These are phyloP conservation scores for Gallirallus australis DNA, from an alignment of 2,797 vertebrate genomes.

Conservation along the genomic window DNA sequence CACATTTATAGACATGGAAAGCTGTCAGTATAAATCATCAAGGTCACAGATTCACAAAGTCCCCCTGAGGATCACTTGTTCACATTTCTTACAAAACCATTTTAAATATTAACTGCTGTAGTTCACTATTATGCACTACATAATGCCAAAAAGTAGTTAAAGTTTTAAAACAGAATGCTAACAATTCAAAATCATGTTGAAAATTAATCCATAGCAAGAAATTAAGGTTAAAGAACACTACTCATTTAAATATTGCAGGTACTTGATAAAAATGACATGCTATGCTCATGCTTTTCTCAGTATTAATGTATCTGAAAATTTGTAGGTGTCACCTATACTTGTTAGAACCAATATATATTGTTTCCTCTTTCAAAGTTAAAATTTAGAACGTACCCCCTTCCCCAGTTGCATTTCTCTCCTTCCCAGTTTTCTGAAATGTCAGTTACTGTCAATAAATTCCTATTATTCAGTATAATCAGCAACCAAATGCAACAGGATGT, in stretches of 20 bases:
- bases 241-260: background rate
- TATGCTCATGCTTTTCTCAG: background rate
- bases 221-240: background rate
- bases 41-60: background rate
- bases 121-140: background rate
- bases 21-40: background rate
- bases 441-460: background rate
- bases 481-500: background rate
- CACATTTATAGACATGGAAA: background rate
- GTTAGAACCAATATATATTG: background rate
- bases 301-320: fast-evolving
- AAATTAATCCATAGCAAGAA: background rate
- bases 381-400: background rate
- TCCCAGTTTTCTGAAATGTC: background rate
- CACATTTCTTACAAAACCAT: background rate
- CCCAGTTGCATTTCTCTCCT: background rate
- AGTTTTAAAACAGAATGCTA: background rate
- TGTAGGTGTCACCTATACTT: background rate
- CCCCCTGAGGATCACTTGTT: background rate
- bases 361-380: background rate
- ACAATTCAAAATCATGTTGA: background rate
- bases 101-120: background rate
- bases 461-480: background rate
- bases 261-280: background rate
- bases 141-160: background rate